Percentiles rank a stretch among this genome's conserved stretches.
These are phyloP conservation scores for Helicoverpa assulta DNA, from an alignment of 2,888 invertebrate genomes.

Conservation along the genomic window DNA sequence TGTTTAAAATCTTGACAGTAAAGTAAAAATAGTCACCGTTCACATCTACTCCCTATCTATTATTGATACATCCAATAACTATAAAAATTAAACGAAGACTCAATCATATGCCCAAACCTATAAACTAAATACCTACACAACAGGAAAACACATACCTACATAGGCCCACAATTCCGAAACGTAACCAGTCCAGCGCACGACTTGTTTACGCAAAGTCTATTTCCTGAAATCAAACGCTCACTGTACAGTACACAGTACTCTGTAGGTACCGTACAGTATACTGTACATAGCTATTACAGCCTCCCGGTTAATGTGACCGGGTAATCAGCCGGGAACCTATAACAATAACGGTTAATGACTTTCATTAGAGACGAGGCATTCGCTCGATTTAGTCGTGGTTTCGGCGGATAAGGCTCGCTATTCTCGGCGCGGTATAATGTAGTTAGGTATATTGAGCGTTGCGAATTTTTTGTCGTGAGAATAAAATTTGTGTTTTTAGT, in stretches of 20 bases:
- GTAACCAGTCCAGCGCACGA: slow-evolving; percentile 1
- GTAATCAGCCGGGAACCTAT: slow-evolving; percentile 68
- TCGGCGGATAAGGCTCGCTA: slow-evolving; percentile 41
- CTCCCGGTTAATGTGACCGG: slow-evolving; percentile 61
- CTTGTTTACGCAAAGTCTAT: slow-evolving; percentile 19
- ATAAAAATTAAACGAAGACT: too few species aligned
- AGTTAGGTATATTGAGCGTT: slow-evolving; percentile 9
- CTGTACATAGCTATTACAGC: slow-evolving; percentile 54
- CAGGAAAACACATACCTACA: too few species aligned
- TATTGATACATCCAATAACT: too few species aligned
- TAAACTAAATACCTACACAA: too few species aligned
- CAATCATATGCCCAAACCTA: too few species aligned
- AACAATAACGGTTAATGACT: slow-evolving; percentile 73
- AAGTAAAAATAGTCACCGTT: too few species aligned
- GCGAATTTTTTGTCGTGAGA: neutral
- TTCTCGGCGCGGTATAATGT: slow-evolving; percentile 16
- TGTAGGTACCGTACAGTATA: slow-evolving; percentile 22
- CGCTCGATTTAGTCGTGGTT: slow-evolving; percentile 55
- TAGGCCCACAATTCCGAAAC: neutral
- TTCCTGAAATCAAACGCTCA: slow-evolving; percentile 51
- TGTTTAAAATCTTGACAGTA: too few species aligned
- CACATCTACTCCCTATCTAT: too few species aligned
- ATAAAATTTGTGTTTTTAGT: neutral
- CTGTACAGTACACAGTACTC: slow-evolving; percentile 11
- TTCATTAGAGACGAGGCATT: slow-evolving; percentile 68